phyloP scores from a whole-genome alignment of 2,797 vertebrate genomes.

The Rhinichthys osculus region DNA sequence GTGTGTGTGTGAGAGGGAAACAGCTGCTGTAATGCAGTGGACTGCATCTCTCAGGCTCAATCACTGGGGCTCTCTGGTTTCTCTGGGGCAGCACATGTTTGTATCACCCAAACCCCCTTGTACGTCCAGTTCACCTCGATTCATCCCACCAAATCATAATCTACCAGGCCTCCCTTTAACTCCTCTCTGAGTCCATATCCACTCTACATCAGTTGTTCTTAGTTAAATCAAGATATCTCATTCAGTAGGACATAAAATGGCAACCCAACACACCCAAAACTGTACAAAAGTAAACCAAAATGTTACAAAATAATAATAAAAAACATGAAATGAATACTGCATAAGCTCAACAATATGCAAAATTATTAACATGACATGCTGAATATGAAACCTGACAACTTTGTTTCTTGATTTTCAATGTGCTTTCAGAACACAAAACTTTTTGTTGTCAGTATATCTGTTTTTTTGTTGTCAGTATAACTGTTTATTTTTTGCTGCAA shows the following conservation, averaged over 20 bases:
- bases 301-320: neutral
- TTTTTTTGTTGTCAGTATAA: neutral
- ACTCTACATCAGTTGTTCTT: neutral
- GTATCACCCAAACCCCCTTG: neutral
- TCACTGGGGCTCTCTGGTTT: constrained; percentile 49
- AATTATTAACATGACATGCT: neutral
- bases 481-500: neutral
- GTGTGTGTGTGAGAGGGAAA: constrained; percentile 3
- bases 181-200: neutral
- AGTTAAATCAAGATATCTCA: neutral
- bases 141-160: neutral
- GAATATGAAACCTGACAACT: neutral
- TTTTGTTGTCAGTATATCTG: neutral
- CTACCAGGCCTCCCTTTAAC: neutral
- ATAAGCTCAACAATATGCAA: neutral
- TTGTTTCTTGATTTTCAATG: neutral
- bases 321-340: neutral
- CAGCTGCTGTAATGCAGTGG: constrained; percentile 48
- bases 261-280: neutral
- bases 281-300: neutral
- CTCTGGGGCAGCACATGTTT: constrained; percentile 29
- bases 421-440: neutral
- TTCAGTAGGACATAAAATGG: neutral
- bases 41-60: constrained; percentile 24
- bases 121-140: constrained; percentile 15